phyloP scores from a whole-genome alignment of 2,113 vertebrate genomes.

The Axis porcinus region DNA sequence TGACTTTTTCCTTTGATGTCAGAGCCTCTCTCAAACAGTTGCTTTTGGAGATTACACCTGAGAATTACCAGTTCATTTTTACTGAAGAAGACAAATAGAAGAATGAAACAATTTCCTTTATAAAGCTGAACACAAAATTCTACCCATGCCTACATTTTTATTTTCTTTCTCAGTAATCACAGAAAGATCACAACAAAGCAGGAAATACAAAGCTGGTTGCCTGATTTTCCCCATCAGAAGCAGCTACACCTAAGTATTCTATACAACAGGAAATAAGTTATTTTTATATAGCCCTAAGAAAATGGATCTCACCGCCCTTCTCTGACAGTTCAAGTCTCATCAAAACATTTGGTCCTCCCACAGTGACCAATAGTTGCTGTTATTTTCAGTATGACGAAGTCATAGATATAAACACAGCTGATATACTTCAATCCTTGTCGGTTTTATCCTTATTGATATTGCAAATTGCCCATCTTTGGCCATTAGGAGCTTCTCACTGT shows the following conservation, averaged over 20 bases:
- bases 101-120: slow-evolving; percentile 2
- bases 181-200: not conserved
- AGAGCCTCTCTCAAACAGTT: not conserved
- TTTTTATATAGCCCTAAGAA: not conserved
- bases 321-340: not conserved
- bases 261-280: not conserved
- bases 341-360: not conserved
- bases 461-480: no score
- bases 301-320: not conserved
- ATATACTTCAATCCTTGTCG: not conserved
- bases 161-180: slow-evolving; percentile 6
- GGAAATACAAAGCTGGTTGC: not conserved
- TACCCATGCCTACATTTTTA: not conserved
- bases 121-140: slow-evolving; percentile 5
- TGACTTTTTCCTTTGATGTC: slow-evolving; percentile 6
- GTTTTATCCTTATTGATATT: not conserved
- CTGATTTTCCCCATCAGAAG: not conserved
- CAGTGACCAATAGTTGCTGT: not conserved
- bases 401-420: not conserved
- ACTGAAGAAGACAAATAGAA: not conserved
- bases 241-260: not conserved
- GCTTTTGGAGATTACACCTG: not conserved
- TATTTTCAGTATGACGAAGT: not conserved
- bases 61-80: not conserved
- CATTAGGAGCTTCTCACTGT: no score